Evolutionary conservation across 2,888 invertebrate genomes (phyloP), one percentile per base, ranked within the genome.

Genomic region (Eupelmus urozonus): DNA sequence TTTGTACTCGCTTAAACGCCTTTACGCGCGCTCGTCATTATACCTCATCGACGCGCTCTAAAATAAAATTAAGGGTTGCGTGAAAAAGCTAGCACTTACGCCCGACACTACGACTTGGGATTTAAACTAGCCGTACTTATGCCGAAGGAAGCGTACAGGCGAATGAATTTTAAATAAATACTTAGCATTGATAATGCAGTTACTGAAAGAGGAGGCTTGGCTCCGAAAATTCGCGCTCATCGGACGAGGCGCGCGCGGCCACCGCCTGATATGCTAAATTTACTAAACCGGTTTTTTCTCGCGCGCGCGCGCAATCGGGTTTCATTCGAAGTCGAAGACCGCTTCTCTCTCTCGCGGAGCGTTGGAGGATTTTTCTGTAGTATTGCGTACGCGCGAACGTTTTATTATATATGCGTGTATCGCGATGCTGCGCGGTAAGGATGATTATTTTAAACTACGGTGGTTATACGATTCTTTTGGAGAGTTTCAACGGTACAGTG

Each of bases 211-310:
- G n/a, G n/a, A n/a, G n/a, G n/a, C n/a, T n/a, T n/a, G n/a, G 34
- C 60, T 27, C 27, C 71, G 62, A 62, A 71, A 62, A 71, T 40
- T 71, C 62, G 34, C 27, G 45, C 34, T 18, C 25, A 25, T n/a
- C n/a, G n/a, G 7, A 11, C 71, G 62, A 23, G 16, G 42, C 16
- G 2, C 42, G 13, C 59, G 20, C n/a, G n/a, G n/a, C n/a, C n/a
- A n/a, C n/a, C 65, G 20, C n/a, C 9, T 18, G 18, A 55, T 29
- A 67, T 67, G 75, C 60, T 59, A 75, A 75, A 67, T 75, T 75
- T 67, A 53, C 25, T 13, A 53, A 67, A 75, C 66, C 66, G 74
- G 63, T 74, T 75, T 75, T 70, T 66, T 60, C 20, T 51, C n/a
- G 23, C 57, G 27, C 60, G 34, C 2, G 16, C 45, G 13, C 16